Evolutionary conservation across 2,888 invertebrate species (phyloP).

Genomic region (Tineola bisselliella): DNA sequence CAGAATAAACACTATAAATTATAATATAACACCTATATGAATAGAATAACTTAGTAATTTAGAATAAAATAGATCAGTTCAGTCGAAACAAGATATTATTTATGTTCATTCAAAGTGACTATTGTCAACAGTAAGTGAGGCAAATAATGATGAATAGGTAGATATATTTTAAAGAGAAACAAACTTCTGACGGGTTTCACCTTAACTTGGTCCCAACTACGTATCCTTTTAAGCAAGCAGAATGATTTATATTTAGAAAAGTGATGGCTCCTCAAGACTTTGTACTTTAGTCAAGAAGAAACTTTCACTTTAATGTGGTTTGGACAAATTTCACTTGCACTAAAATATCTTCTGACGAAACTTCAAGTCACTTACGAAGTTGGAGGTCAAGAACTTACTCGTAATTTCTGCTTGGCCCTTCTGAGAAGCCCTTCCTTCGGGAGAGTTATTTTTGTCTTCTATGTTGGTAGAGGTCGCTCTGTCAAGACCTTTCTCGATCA

Average conservation of each 20-base stretch:
- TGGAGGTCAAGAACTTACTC: constrained; percentile 11
- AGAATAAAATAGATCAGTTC: too few relatives aligned
- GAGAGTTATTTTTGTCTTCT: too few relatives aligned
- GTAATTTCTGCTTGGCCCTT: constrained; percentile 8
- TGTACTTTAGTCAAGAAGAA: neutral
- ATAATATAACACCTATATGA: too few relatives aligned
- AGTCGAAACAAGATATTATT: neutral
- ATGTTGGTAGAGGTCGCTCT: too few relatives aligned
- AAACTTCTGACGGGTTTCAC: neutral
- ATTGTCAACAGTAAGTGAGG: neutral
- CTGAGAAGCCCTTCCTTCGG: neutral
- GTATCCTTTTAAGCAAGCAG: neutral
- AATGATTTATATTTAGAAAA: constrained; percentile 2
- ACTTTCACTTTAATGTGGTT: constrained; percentile 12
- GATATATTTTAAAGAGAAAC: neutral
- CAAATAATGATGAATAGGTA: neutral
- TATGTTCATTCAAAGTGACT: neutral
- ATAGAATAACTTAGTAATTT: too few relatives aligned
- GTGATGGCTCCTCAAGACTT: neutral
- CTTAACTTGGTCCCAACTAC: neutral
- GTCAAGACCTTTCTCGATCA: too few relatives aligned
- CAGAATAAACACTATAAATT: too few relatives aligned
- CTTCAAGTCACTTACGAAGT: constrained; percentile 2
- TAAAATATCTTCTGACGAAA: constrained; percentile 11
- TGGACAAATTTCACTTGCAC: constrained; percentile 9